Evolutionary conservation across 2,888 invertebrate genomes (phyloP).

Genomic region (Cecidostiba fungosa): DNA sequence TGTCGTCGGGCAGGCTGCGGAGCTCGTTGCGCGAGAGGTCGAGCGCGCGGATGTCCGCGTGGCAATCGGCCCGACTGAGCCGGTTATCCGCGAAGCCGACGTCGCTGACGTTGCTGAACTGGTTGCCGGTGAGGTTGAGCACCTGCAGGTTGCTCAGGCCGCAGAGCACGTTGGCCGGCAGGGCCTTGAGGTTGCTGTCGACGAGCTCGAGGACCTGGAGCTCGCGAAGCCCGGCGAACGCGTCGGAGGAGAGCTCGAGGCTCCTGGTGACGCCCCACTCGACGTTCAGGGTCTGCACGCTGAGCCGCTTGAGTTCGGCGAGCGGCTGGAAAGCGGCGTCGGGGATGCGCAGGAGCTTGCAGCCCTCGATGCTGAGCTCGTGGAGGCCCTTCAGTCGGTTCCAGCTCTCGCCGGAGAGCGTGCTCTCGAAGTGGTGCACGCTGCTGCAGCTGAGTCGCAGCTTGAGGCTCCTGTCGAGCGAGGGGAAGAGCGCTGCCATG

Average conservation of each 20-base stretch:
- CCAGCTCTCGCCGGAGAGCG: slow-evolving; percentile 87
- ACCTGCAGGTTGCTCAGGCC: slow-evolving; percentile 89
- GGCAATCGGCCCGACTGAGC: slow-evolving; percentile 81
- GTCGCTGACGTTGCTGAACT: slow-evolving; percentile 88
- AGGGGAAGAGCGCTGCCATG: slow-evolving; percentile 80
- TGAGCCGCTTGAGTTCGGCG: slow-evolving; percentile 88
- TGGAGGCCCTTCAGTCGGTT: slow-evolving; percentile 87
- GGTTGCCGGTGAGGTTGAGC: slow-evolving; percentile 92
- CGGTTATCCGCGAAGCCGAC: slow-evolving; percentile 84
- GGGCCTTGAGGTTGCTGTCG: slow-evolving; percentile 90
- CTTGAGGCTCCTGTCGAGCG: slow-evolving; percentile 87
- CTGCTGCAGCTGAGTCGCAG: slow-evolving; percentile 90
- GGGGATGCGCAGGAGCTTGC: slow-evolving; percentile 90
- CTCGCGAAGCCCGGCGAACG: slow-evolving; percentile 90
- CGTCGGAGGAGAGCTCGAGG: slow-evolving; percentile 87
- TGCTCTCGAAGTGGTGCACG: slow-evolving; percentile 89
- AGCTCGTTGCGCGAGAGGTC: slow-evolving; percentile 92
- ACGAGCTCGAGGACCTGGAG: slow-evolving; percentile 90
- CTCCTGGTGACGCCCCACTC: slow-evolving; percentile 89
- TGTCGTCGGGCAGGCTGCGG: slow-evolving; percentile 86
- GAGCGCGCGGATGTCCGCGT: slow-evolving; percentile 86
- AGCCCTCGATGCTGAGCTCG: slow-evolving; percentile 88
- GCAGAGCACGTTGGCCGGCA: slow-evolving; percentile 91
- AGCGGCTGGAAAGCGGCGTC: slow-evolving; percentile 91
- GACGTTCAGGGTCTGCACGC: slow-evolving; percentile 89